Percentiles rank a stretch among this genome's conserved stretches.
phyloP scores from a whole-genome alignment of 2,797 vertebrate species.

The Oreonectes daqikongensis region DNA sequence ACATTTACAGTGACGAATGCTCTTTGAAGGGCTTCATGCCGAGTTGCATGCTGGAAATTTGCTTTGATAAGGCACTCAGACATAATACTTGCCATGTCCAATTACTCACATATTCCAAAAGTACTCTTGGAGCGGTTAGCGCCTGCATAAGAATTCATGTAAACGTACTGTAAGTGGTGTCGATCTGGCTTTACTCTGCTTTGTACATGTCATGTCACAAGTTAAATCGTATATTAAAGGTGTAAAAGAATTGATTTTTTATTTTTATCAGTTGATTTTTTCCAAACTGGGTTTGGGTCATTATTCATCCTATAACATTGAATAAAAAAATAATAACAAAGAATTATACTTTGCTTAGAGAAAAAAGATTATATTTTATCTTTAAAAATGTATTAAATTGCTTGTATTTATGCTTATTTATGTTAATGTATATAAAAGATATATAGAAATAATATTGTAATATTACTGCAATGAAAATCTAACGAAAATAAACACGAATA shows the following conservation, averaged over 20 bases:
- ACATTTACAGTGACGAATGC: constrained; percentile 36
- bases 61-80: constrained; percentile 48
- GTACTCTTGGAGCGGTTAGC: neutral
- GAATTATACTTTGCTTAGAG: no score
- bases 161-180: neutral
- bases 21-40: constrained; percentile 20
- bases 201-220: constrained; percentile 1
- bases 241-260: no score
- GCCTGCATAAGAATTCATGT: constrained; percentile 7
- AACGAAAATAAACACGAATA: no score
- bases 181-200: neutral
- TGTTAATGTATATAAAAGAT: no score
- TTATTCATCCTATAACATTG: no score
- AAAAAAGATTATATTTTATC: no score
- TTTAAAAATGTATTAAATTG: neutral
- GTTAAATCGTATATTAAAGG: no score
- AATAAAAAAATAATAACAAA: no score
- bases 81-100: constrained; percentile 32
- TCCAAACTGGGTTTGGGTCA: no score
- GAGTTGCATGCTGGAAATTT: constrained; percentile 39
- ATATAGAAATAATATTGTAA: no score
- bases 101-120: constrained; percentile 23
- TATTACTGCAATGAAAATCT: no score
- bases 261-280: no score
- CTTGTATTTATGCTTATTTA: neutral